Evolutionary conservation across 2,888 invertebrate species (phyloP), one percentile per base, ranked within the genome.

Genomic region (Pollenia amentaria): DNA sequence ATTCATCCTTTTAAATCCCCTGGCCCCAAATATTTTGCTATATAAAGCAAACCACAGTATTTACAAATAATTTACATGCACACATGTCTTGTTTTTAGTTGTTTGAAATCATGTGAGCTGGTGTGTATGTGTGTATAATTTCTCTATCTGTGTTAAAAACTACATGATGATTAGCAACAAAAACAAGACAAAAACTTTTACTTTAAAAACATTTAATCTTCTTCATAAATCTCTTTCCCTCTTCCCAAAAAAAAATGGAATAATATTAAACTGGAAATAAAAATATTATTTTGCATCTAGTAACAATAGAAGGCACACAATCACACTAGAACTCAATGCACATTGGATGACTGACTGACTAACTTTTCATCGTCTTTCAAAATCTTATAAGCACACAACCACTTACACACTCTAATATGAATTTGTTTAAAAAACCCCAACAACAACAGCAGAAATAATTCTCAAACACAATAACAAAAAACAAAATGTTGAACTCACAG

Each of bases 181-280:
- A 16, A 60, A 55, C 8, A 29, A 46, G 14, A 21, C n/a, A 14
- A 46, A 46, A 62, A 62, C 44, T 72, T 72, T 62, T 46, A 46
- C 62, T 70, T 70, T 53, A 10, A 51, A 38, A 76, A 51, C 12
- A 83, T 70, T 77, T 60, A 77, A 70, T 83, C 55, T 46, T 79
- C 62, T 29, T 79, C 60, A 51, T 65, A 57, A 77, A 6, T 29
- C 29, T 29, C 40, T 38, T n/a, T n/a, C 64, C 16, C 10, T 2
- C 40, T 10, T 7, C 21, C 8, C 42, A 14, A 46, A 46, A 53
- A n/a, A 7, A 12, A 57, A 57, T 3, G 40, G 40, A 8, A n/a
- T 1, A 44, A 29, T 11, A 44, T 8, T 42, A 60, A 40, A 2
- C 44, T 46, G 12, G 16, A 44, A 51, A 64, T 48, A n/a, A 65